Conservation (phyloP, 2,888 invertebrate species). For the Dichetophora obliterata region DNA sequence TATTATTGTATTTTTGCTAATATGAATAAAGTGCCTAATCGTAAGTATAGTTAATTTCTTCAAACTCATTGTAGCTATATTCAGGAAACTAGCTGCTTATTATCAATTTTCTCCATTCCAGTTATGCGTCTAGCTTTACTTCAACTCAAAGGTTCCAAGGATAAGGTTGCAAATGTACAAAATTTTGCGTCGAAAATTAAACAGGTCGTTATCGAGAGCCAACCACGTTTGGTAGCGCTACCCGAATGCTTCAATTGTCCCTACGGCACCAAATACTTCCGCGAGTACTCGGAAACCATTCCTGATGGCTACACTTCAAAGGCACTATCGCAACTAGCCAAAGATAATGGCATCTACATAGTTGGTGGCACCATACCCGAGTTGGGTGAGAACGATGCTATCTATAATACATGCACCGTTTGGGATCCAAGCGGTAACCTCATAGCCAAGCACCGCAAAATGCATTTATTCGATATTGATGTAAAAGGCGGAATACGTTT, state of each 20-base stretch:
- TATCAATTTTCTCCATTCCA: conserved; percentile 31
- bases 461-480: conserved; percentile 96
- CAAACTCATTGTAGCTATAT: not conserved
- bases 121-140: conserved; percentile 77
- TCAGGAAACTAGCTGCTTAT: too few relatives aligned
- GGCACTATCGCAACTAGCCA: conserved; percentile 81
- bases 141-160: conserved; percentile 83
- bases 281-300: conserved; percentile 87
- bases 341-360: conserved; percentile 81
- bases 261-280: conserved; percentile 89
- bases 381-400: conserved; percentile 71
- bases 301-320: conserved; percentile 83
- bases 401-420: conserved; percentile 91
- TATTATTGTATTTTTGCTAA: not conserved
- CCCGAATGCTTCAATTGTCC: conserved; percentile 97
- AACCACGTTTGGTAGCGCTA: conserved; percentile 77
- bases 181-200: conserved; percentile 80
- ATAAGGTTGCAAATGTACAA: conserved; percentile 82
- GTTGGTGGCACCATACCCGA: conserved; percentile 95
- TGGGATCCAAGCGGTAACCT: conserved; percentile 85
- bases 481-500: conserved; percentile 93
- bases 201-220: conserved; percentile 72
- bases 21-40: conserved; percentile 27
- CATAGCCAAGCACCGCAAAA: conserved; percentile 86
- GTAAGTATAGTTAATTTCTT: not conserved